Percentiles rank a stretch among this genome's conserved stretches.
Evolutionary conservation across 23 tunicate species (phyloP).

Genomic region (Ascidia mentula): DNA sequence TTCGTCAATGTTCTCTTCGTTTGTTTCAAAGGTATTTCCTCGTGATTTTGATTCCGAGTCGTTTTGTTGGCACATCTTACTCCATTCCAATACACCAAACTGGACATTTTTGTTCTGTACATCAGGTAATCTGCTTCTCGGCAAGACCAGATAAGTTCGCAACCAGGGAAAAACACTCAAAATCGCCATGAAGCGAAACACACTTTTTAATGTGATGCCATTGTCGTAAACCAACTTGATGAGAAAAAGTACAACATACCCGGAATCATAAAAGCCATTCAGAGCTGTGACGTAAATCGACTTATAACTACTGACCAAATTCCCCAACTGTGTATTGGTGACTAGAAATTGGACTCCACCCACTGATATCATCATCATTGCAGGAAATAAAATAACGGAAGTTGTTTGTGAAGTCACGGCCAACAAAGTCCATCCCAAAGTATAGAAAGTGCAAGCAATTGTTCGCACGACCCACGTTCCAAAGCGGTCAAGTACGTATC

Average conservation of each 20-base stretch:
- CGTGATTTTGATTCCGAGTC: too few species aligned
- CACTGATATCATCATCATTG: not conserved
- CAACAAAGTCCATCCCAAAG: conserved; percentile 19
- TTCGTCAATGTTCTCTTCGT: too few species aligned
- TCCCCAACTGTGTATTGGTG: not conserved
- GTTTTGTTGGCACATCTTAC: too few species aligned
- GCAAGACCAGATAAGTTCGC: too few species aligned
- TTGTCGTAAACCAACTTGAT: not conserved
- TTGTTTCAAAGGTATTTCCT: too few species aligned
- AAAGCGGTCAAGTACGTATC: not conserved
- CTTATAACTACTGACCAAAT: not conserved
- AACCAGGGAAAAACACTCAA: too few species aligned
- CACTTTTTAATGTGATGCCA: not conserved
- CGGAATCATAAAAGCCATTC: not conserved
- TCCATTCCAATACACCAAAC: too few species aligned
- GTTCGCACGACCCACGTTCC: not conserved
- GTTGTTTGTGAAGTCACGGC: not conserved
- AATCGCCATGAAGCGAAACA: conserved; percentile 21
- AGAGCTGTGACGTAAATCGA: not conserved
- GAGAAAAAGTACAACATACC: not conserved
- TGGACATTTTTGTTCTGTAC: too few species aligned
- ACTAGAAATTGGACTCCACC: not conserved
- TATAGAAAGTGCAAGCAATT: not conserved
- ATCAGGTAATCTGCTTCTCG: too few species aligned
- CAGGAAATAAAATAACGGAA: not conserved